Percentiles rank a stretch among this genome's conserved stretches.
phyloP scores from a whole-genome alignment of 2,888 invertebrate species.

The Leptinotarsa haldemani region DNA sequence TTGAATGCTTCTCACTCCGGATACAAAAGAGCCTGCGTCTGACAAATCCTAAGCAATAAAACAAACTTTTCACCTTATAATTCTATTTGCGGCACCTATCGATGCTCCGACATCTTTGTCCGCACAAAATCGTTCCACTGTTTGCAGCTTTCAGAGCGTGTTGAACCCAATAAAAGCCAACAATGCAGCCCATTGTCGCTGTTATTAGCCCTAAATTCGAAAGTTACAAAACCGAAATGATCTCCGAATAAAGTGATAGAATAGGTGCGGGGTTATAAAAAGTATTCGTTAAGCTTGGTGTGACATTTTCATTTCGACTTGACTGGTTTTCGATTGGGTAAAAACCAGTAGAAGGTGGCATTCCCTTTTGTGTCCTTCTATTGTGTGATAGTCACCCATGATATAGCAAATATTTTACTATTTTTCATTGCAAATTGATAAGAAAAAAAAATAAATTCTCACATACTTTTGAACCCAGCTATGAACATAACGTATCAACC shows the following conservation, averaged over 20 bases:
- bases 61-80: conserved; percentile 29
- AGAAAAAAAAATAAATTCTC: too few relatives aligned
- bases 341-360: conserved; percentile 50
- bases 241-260: conserved; percentile 20
- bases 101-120: conserved; percentile 30
- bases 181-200: conserved; percentile 44
- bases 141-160: conserved; percentile 36
- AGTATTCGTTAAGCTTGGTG: conserved; percentile 40
- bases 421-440: too few relatives aligned
- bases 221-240: conserved; percentile 43
- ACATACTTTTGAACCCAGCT: too few relatives aligned
- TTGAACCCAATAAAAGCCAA: conserved; percentile 42
- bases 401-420: too few relatives aligned
- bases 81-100: conserved; percentile 12
- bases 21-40: conserved; percentile 24
- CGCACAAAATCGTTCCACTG: conserved; percentile 29
- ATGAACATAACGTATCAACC: too few relatives aligned
- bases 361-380: too few relatives aligned
- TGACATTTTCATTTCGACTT: conserved; percentile 48
- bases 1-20: conserved; percentile 7
- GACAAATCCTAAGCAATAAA: conserved; percentile 24
- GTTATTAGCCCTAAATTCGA: conserved; percentile 44
- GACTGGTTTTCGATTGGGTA: conserved; percentile 54
- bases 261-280: conserved; percentile 40
- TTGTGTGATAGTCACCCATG: too few relatives aligned